Percentiles rank a stretch among this genome's conserved stretches.
Evolutionary conservation across 2,113 vertebrate genomes (phyloP).

Genomic region (Bucco capensis): DNA sequence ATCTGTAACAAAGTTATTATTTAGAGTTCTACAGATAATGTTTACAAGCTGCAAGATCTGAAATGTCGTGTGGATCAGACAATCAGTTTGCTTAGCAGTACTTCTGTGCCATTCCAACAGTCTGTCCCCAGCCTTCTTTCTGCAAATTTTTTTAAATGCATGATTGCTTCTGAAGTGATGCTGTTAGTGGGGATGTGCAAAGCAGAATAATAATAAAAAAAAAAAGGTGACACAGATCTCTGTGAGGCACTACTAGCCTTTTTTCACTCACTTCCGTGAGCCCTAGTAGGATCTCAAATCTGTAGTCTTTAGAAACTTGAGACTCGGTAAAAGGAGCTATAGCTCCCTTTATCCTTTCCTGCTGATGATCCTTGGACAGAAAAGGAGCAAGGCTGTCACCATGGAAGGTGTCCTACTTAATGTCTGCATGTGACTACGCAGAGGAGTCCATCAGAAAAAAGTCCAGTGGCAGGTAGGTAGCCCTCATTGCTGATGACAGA

Average conservation of each 20-base stretch:
- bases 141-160: neutral
- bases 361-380: neutral
- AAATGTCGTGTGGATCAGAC: conserved; percentile 37
- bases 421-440: conserved; percentile 2
- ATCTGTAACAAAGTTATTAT: conserved; percentile 54
- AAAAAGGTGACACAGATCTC: neutral
- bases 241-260: neutral
- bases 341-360: neutral
- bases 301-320: neutral
- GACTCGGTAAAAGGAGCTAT: conserved; percentile 48
- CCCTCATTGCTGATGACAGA: neutral
- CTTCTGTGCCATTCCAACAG: neutral
- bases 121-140: conserved; percentile 5
- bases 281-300: neutral
- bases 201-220: neutral
- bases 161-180: conserved; percentile 23
- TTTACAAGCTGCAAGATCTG: conserved; percentile 53
- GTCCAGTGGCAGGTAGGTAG: neutral
- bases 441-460: neutral
- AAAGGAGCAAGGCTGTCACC: neutral
- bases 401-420: conserved; percentile 1
- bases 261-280: neutral
- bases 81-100: neutral
- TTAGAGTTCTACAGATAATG: conserved; percentile 42
- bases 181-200: neutral